Base-by-base conservation (phyloP, 2,113 vertebrate species). In the Mus spicilegus region DNA sequence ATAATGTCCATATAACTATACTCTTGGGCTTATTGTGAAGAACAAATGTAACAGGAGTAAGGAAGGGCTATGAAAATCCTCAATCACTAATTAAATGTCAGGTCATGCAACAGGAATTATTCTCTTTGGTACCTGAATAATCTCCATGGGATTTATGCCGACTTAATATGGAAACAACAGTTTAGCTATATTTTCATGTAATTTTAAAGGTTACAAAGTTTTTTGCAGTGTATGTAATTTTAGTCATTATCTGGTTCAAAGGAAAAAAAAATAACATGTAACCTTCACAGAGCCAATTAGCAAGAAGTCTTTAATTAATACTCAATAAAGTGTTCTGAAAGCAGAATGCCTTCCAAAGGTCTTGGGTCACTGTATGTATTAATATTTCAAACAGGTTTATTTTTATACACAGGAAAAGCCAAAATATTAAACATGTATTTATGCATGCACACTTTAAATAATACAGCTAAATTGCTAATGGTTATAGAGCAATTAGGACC, bases 401-500 rank as follows among this genome's bases (percentile, higher is more conserved):
- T 93, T 88, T 75, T 93, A 80, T 76, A 88, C 42, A 46, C 39
- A 95, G 42, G 51, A 69, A 39, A 85, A 97, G 39, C 7, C 46
- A 96, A 97, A 78, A 91, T n/a, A 96, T 93, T 94, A 97, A 95
- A 81, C 75, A 96, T 95, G 87, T 95, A 97, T 95, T 98, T 98
- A 97, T 97, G 89, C 86, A 98, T 54, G 69, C 54, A 95, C 28
- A 85, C 85, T 98, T 97, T 84, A 97, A 98, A 97, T 97, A 98
- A 98, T 97, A 97, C 75, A 97, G 97, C 96, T 93, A 97, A 93
- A 91, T 85, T 96, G 96, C 87, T 96, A 97, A 97, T 95, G 84
- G 90, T 96, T 94, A 97, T 92, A 96, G 93, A 98, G 96, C 84
- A 97, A 97, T 97, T 98, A 97, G 22, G 56, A 93, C 63, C 95